Evolutionary conservation across 1,140 invertebrate genomes (phyloP), one percentile per base, ranked within the genome.

Genomic region (Zaprionus inermis): DNA sequence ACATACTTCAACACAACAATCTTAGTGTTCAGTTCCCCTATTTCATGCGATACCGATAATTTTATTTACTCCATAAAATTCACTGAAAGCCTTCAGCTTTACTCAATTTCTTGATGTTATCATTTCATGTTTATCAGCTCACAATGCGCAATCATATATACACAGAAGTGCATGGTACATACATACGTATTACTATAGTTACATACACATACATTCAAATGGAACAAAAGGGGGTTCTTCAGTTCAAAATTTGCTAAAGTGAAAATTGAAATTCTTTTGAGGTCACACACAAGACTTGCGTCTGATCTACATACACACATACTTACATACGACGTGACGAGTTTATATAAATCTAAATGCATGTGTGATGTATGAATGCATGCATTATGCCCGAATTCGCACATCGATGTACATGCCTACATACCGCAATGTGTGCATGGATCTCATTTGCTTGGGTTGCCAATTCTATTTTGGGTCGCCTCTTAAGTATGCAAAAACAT

Each of bases 61-160:
- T 36, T 16, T 72, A 55, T 65, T 71, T 71, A 64, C 30, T 55
- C 64, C 18, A 58, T 71, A 44, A 16, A 51, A 9, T 60, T 30
- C 68, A 41, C 16, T 32, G 54, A 65, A 70, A 54, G 52, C 38
- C 38, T 16, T 44, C 57, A 36, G 55, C 52, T 63, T 32, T 74
- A 75, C 46, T 75, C 72, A 75, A 75, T 65, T 71, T 71, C 72
- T 75, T 60, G 36, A 7, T 46, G 54, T 75, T 75, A 75, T 75
- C 72, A 75, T 59, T 54, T n/a, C 46, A 49, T 72, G 60, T 71
- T 75, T 75, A 75, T 75, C 72, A 75, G 59, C 60, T 68, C 46
- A 55, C 49, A 58, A 68, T 16, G 41, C 51, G 49, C 14, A 38
- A 49, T 46, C n/a, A 16, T 32, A 32, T 16, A 16, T 20, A 1